phyloP scores from a whole-genome alignment of 2,888 invertebrate species.

The Pollenia griseotomentosa region DNA sequence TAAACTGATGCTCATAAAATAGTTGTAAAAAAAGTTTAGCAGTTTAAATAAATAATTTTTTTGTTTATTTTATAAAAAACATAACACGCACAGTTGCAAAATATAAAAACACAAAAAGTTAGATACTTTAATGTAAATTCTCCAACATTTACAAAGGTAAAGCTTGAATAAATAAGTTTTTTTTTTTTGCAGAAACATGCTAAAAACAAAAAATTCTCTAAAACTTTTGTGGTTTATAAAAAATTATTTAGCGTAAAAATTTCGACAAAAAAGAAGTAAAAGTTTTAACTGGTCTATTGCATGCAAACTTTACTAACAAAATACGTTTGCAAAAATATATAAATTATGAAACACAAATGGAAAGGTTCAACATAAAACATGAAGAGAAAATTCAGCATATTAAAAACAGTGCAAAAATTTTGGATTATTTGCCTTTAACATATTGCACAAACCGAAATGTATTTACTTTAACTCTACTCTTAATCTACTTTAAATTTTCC shows the following conservation, averaged over 20 bases:
- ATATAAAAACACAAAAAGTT: not conserved
- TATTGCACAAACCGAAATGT: no score
- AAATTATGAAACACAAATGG: no score
- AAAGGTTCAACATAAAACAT: not conserved
- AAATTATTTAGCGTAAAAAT: constrained; percentile 51
- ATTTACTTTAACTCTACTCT: no score
- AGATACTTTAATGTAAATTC: constrained; percentile 29
- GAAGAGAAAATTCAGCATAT: not conserved
- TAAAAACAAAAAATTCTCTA: not conserved
- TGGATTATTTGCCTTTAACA: no score
- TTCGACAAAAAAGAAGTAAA: constrained; percentile 1
- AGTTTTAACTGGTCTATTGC: not conserved
- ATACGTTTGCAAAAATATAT: no score
- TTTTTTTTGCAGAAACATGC: not conserved
- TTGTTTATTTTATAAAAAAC: not conserved
- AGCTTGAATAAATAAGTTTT: not conserved
- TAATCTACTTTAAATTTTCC: no score
- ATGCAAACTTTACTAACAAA: no score
- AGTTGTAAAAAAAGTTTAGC: constrained; percentile 57
- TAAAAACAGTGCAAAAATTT: no score
- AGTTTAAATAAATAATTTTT: constrained; percentile 63
- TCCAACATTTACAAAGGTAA: constrained; percentile 25
- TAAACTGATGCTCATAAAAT: constrained; percentile 48
- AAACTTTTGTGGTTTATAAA: constrained; percentile 57
- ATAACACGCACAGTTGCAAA: not conserved